Conservation (phyloP, 2,113 vertebrate species). For the Pachycephala philippinensis region DNA sequence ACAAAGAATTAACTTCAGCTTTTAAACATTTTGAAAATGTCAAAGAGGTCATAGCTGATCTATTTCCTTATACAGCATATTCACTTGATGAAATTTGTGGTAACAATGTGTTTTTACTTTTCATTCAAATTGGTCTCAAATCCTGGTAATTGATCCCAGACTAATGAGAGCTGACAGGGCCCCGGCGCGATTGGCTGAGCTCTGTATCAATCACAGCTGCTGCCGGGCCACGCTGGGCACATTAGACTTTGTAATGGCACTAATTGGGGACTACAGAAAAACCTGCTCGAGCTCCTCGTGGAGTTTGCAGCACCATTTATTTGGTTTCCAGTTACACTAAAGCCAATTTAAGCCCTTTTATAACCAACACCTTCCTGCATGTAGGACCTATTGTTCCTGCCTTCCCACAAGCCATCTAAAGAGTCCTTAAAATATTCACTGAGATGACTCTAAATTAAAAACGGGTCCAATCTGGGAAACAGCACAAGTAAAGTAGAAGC, state of each 20-base stretch:
- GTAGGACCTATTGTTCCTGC: slow-evolving; percentile 40
- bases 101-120: slow-evolving; percentile 72
- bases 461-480: not conserved
- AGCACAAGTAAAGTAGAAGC: not conserved
- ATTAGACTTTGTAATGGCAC: slow-evolving; percentile 42
- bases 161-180: slow-evolving; percentile 67
- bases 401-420: not conserved
- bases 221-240: not conserved
- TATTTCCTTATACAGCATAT: slow-evolving; percentile 66
- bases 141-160: slow-evolving; percentile 47
- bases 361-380: slow-evolving; percentile 45
- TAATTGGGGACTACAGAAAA: slow-evolving; percentile 48
- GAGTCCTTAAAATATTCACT: slow-evolving; percentile 35
- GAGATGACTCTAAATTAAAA: slow-evolving; percentile 39
- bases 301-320: slow-evolving; percentile 37
- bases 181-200: slow-evolving; percentile 46
- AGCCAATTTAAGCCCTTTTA: slow-evolving; percentile 64
- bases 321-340: slow-evolving; percentile 57
- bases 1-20: slow-evolving; percentile 79
- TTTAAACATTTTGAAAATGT: slow-evolving; percentile 80
- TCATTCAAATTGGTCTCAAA: slow-evolving; percentile 48
- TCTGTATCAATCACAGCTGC: slow-evolving; percentile 57
- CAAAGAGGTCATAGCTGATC: slow-evolving; percentile 72
- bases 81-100: slow-evolving; percentile 74
- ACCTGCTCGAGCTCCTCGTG: slow-evolving; percentile 13